Conservation (phyloP, 1,140 invertebrate genomes). For the Lordiphosa collinella region DNA sequence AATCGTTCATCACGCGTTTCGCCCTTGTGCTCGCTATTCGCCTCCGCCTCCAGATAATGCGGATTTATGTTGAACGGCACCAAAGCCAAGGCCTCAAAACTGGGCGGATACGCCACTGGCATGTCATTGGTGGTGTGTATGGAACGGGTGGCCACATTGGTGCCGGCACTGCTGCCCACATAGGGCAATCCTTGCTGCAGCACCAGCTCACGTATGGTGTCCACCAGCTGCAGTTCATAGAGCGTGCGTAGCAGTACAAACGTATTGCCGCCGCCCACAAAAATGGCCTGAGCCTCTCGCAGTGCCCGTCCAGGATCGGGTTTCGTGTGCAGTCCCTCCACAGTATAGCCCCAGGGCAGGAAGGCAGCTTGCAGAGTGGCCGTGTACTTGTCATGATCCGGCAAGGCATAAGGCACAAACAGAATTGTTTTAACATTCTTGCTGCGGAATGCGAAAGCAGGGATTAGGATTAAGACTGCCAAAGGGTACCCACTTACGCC, state of each 20-base stretch:
- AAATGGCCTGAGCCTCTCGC: conserved; percentile 85
- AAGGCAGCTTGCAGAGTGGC: conserved; percentile 83
- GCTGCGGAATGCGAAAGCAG: no score
- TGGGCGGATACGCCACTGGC: conserved; percentile 88
- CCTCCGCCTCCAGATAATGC: conserved; percentile 87
- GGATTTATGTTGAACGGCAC: conserved; percentile 93
- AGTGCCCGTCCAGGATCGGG: conserved; percentile 82
- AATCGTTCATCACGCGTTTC: conserved; percentile 88
- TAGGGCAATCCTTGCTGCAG: conserved; percentile 85
- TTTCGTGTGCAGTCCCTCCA: conserved; percentile 84
- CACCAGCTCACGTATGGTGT: conserved; percentile 84
- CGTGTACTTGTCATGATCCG: conserved; percentile 85
- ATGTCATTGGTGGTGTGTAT: conserved; percentile 91
- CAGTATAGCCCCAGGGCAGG: conserved; percentile 83
- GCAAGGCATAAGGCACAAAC: no score
- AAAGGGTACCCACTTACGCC: no score
- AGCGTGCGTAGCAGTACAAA: conserved; percentile 86
- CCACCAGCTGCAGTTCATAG: conserved; percentile 85
- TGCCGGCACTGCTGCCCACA: conserved; percentile 90
- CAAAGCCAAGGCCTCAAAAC: conserved; percentile 86
- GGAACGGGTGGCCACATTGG: conserved; percentile 88
- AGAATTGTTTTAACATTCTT: no score
- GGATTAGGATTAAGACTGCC: no score
- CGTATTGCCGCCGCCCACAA: conserved; percentile 90
- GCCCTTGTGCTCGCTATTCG: conserved; percentile 85